Base-by-base conservation (phyloP, 2,797 vertebrate species). In the Catostomus latipinnis region DNA sequence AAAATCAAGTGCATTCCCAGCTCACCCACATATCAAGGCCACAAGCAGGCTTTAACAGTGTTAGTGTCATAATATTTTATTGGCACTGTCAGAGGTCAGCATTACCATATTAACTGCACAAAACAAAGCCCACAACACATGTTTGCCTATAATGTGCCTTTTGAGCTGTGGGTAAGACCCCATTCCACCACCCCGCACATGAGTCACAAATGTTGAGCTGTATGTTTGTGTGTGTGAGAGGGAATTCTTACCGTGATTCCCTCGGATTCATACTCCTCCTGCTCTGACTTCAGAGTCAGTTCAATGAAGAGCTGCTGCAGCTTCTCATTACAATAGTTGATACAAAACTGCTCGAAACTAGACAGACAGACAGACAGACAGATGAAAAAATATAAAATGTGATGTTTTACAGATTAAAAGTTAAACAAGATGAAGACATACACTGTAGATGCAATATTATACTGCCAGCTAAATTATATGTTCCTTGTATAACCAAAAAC, bases 281-380 rank as follows among this genome's bases (percentile, higher is more conserved):
- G 98, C 82, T 99, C 98, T 0, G 97, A 99, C 86, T 99, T 98
- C 48, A 99, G 93, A 0, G 97, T 99, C 82, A 99, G 95, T 83
- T 98, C 96, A 0, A 99, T 99, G 92, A 99, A 99, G 60, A 99
- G 95, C 88, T 99, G 98, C 92, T 99, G 98, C 76, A 99, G 91
- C 80, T 99, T 99, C 89, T 99, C 98, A 0, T 99, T 99, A 83
- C 98, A 99, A 74, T 98, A 99, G 91, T 99, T 99, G 89, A 99
- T 99, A 82, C 97, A 99, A 88, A 98, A 98, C 85, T 99, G 98
- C 90, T 99, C 98, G 70, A 99, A 99, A 92, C 98, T 99, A 88
- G 56, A 58, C 0, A 58, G 1, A 58, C 0, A 58, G 56, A 57
- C 14, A 57, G 56, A 58, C 12, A 58, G 14, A 58, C 3, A 58